phyloP scores from a whole-genome alignment of 37 sponge, comb jelly and placozoan species.

The Ianthella basta region DNA sequence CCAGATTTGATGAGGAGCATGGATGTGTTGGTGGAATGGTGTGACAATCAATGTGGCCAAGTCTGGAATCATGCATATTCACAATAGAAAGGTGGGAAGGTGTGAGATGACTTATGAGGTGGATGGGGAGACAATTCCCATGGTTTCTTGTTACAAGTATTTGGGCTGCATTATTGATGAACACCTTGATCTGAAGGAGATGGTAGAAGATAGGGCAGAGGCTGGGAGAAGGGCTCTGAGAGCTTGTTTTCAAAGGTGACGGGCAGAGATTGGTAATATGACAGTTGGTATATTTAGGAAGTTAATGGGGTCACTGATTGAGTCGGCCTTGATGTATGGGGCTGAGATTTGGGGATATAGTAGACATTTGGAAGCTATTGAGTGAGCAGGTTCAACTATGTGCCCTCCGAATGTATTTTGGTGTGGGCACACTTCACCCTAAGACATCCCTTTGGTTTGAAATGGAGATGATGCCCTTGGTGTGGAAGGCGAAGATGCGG shows the following conservation, averaged over 20 bases:
- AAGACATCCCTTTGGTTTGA: background rate
- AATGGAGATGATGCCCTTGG: background rate
- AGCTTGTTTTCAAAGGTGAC: background rate
- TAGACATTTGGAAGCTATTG: background rate
- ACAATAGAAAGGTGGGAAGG: background rate
- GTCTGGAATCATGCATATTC: conserved; percentile 4
- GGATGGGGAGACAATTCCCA: conserved; percentile 12
- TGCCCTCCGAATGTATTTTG: conserved; percentile 17
- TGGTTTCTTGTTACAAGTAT: background rate
- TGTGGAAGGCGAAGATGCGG: conserved; percentile 16
- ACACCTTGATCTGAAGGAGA: background rate
- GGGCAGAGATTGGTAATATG: conserved; percentile 13
- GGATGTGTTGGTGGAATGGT: conserved; percentile 23
- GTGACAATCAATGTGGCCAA: conserved; percentile 12
- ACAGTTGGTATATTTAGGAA: background rate
- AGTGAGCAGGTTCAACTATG: background rate
- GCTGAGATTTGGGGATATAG: conserved; percentile 1
- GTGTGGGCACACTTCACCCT: conserved; percentile 22
- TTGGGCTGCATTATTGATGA: conserved; percentile 15
- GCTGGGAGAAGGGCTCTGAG: conserved; percentile 8
- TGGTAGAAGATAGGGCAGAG: conserved; percentile 1
- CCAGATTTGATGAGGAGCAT: background rate
- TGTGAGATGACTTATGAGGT: conserved; percentile 2
- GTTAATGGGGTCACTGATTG: background rate
- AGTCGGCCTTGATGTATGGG: background rate